Evolutionary conservation across 2,113 vertebrate species (phyloP), one percentile per base, ranked within the genome.

Genomic region (Paracanthobrama guichenoti): DNA sequence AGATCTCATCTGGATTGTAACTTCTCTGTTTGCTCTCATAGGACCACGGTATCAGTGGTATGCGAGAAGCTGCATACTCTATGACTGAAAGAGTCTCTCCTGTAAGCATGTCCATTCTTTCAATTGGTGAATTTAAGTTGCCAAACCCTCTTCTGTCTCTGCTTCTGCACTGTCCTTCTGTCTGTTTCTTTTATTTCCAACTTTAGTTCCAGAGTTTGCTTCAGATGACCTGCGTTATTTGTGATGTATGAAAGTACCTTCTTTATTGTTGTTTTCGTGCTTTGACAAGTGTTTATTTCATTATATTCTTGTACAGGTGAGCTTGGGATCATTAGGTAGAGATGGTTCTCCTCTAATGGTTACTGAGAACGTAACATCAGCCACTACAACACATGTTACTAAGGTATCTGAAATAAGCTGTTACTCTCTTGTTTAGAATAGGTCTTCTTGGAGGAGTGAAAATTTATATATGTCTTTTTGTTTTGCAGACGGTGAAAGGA

Each of bases 291-390:
- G 67, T 53, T 55, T 81, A 31, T 62, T 4, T 78, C 24, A 22
- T 53, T 79, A n/a, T 42, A 44, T 48, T 20, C 22, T 57, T 76
- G 59, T 26, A 48, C 86, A 95, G 94, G 92, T 95, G 67, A 94
- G 93, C 77, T 88, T 92, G 71, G 83, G 92, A 80, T 88, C 90
- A 85, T 85, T 93, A 59, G 91, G 90, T 26, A 93, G 93, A 89
- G 93, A 94, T 69, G 78, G 88, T 1, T 80, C 93, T 9, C 93
- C 94, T 59, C 89, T 95, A 62, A 92, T 94, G 11, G 89, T 93
- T 39, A 89, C 97, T 0, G 98, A 99, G 95, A 99, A 96, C n/a
- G 96, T 99, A 90, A 98, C 98, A 86, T 97, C 97, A 74, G 98
- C 97, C 78, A 99, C 98, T 91, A 99, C 97, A 84, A 97, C 96